Evolutionary conservation across 2,113 vertebrate genomes (phyloP).

Genomic region (Tenrec ecaudatus): DNA sequence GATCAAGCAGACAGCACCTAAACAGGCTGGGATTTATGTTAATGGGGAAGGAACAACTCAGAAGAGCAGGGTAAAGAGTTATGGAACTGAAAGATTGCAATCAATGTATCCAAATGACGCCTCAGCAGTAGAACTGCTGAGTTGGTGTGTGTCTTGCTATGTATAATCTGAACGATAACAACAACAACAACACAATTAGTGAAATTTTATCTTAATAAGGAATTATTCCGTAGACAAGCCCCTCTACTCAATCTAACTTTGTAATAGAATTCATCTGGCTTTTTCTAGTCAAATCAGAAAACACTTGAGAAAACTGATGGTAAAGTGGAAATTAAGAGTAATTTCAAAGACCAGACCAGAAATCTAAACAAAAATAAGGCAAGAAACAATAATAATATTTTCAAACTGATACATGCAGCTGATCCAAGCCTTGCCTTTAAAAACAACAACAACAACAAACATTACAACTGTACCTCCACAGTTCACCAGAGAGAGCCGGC

Average conservation of each 20-base stretch:
- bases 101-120: no score
- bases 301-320: not conserved
- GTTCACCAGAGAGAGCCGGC: constrained; percentile 69
- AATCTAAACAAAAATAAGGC: constrained; percentile 9
- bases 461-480: constrained; percentile 32
- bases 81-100: no score
- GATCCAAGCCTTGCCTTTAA: not conserved
- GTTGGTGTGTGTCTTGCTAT: no score
- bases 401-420: constrained; percentile 11
- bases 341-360: constrained; percentile 6
- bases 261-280: not conserved
- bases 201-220: no score
- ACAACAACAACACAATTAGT: no score
- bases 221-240: not conserved
- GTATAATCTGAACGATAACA: no score
- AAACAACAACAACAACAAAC: not conserved
- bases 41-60: no score
- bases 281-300: constrained; percentile 58
- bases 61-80: no score
- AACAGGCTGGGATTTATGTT: no score
- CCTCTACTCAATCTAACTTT: not conserved
- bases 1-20: no score
- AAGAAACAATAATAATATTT: not conserved
- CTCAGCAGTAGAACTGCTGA: no score
- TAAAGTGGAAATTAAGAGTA: not conserved